phyloP scores from a whole-genome alignment of 2,888 invertebrate species.

The Xanthorhoe spadicearia region DNA sequence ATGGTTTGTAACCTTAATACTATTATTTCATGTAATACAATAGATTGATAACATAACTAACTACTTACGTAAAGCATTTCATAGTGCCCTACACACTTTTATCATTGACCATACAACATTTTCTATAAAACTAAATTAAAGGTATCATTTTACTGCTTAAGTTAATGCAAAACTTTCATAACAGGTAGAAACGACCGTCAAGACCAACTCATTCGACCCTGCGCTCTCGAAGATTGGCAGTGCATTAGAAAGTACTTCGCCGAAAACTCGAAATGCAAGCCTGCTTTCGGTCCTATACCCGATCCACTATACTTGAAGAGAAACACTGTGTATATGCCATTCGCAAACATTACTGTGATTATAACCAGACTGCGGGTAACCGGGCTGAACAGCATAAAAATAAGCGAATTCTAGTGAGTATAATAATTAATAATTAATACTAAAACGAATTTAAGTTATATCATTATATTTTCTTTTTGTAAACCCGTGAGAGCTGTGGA shows the following conservation, averaged over 20 bases:
- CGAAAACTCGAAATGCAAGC: slow-evolving; percentile 40
- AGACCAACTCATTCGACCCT: slow-evolving; percentile 43
- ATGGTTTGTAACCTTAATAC: no score
- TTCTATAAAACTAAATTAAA: no score
- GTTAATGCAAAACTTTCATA: neutral
- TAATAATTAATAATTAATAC: neutral
- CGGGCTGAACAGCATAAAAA: slow-evolving; percentile 49
- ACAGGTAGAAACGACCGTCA: slow-evolving; percentile 27
- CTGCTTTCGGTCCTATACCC: slow-evolving; percentile 31
- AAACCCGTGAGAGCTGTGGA: no score
- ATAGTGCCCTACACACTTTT: no score
- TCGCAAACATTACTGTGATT: slow-evolving; percentile 46
- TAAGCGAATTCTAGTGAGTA: slow-evolving; percentile 56
- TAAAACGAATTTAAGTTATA: no score
- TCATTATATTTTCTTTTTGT: no score
- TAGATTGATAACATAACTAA: no score
- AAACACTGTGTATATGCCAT: slow-evolving; percentile 27
- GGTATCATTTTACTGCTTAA: no score
- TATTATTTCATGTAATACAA: no score
- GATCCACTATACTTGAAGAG: slow-evolving; percentile 35
- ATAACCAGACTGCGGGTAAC: slow-evolving; percentile 33
- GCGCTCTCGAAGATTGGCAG: slow-evolving; percentile 42
- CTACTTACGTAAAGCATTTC: no score
- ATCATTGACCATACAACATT: no score
- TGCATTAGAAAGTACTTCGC: slow-evolving; percentile 47